A percentile compares a stretch with the other conserved stretches of the same genome.
Conservation (phyloP, 37 sponge, comb jelly and placozoan genomes). For the Crambe crambe region DNA sequence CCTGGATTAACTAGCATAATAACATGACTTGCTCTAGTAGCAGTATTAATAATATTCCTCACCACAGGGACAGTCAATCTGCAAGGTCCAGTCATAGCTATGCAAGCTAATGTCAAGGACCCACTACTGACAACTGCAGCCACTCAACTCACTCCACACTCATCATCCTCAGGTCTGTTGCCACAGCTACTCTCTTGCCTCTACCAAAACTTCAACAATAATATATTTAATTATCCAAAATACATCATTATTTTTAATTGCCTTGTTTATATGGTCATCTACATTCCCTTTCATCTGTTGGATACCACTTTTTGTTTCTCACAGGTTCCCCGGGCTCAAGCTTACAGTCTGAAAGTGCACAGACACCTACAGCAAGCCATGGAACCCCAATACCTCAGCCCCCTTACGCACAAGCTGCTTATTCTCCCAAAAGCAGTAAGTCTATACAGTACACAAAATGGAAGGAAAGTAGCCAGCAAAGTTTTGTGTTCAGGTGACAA, state of each 20-base stretch:
- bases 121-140: slow-evolving; percentile 38
- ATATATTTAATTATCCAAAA: too few relatives aligned
- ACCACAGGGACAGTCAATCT: neutral
- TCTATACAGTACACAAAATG: neutral
- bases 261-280: too few relatives aligned
- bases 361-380: slow-evolving; percentile 18
- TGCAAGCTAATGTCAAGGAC: slow-evolving; percentile 26
- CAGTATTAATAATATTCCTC: too few relatives aligned
- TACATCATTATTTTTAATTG: too few relatives aligned
- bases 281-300: too few relatives aligned
- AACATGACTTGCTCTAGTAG: too few relatives aligned
- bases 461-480: neutral
- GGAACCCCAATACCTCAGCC: slow-evolving; percentile 2
- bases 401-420: slow-evolving; percentile 21
- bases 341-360: slow-evolving; percentile 45
- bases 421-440: slow-evolving; percentile 12
- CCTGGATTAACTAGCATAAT: too few relatives aligned
- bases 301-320: too few relatives aligned
- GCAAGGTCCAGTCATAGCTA: neutral
- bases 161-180: too few relatives aligned
- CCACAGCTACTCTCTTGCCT: too few relatives aligned
- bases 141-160: neutral
- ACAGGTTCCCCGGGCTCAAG: slow-evolving; percentile 31
- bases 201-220: too few relatives aligned
- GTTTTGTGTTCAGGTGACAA: slow-evolving; percentile 29